phyloP scores from a whole-genome alignment of 2,113 vertebrate species.

The Clarias gariepinus region DNA sequence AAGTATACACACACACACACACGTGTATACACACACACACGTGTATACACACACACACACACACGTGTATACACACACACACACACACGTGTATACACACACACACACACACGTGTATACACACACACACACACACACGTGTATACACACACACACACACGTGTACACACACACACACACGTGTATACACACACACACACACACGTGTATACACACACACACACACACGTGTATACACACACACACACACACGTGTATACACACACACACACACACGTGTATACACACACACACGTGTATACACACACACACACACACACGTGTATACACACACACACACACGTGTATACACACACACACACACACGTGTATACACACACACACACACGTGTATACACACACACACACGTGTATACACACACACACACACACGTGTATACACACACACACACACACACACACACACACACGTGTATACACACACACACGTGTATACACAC shows the following conservation, averaged over 20 bases:
- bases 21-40: too few species aligned
- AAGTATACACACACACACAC: neutral
- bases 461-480: too few species aligned
- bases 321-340: neutral
- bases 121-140: neutral
- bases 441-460: too few species aligned
- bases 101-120: too few species aligned
- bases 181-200: slow-evolving; percentile 24
- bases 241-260: too few species aligned
- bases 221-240: neutral
- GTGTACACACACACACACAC: too few species aligned
- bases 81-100: neutral
- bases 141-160: too few species aligned
- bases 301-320: slow-evolving; percentile 17
- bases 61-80: slow-evolving; percentile 6
- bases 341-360: too few species aligned
- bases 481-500: neutral
- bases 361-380: neutral
- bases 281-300: too few species aligned
- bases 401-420: neutral
- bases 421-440: neutral
- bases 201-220: neutral
- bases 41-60: too few species aligned
- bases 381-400: too few species aligned
- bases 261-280: too few species aligned